Conservation (phyloP, 2,797 vertebrate species). For the Pseudopleuronectes americanus region DNA sequence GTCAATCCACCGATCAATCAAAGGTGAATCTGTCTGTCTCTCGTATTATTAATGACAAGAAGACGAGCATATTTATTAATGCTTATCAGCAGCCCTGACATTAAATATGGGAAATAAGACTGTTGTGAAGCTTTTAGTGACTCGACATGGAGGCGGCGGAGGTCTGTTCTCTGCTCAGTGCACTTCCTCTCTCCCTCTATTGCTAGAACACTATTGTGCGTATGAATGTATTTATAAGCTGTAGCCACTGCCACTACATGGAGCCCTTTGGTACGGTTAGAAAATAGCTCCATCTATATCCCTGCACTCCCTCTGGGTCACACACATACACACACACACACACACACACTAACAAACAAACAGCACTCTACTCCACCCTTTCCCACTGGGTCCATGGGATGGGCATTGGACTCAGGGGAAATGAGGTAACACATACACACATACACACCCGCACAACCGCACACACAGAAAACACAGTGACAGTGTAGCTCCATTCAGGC, state of each 20-base stretch:
- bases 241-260: conserved; percentile 21
- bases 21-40: conserved; percentile 29
- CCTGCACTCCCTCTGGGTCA: conserved; percentile 34
- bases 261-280: conserved; percentile 62
- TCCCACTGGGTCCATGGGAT: conserved; percentile 75
- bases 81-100: conserved; percentile 13
- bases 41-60: conserved; percentile 6
- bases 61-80: conserved; percentile 19
- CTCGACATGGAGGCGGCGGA: conserved; percentile 45
- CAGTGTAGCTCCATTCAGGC: conserved; percentile 61
- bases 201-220: conserved; percentile 64
- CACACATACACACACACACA: no score
- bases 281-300: conserved; percentile 67
- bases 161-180: conserved; percentile 27
- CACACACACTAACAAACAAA: conserved; percentile 59
- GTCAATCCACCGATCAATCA: conserved; percentile 43
- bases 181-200: conserved; percentile 64
- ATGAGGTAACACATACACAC: conserved; percentile 71
- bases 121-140: conserved; percentile 31
- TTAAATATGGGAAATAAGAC: conserved; percentile 26
- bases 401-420: conserved; percentile 74
- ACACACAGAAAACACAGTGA: conserved; percentile 36
- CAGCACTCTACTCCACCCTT: conserved; percentile 73
- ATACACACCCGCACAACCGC: conserved; percentile 42
- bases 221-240: conserved; percentile 74